These are phyloP conservation scores for Poecilia wingei DNA, from an alignment of 2,797 vertebrate genomes.

Conservation along the genomic window DNA sequence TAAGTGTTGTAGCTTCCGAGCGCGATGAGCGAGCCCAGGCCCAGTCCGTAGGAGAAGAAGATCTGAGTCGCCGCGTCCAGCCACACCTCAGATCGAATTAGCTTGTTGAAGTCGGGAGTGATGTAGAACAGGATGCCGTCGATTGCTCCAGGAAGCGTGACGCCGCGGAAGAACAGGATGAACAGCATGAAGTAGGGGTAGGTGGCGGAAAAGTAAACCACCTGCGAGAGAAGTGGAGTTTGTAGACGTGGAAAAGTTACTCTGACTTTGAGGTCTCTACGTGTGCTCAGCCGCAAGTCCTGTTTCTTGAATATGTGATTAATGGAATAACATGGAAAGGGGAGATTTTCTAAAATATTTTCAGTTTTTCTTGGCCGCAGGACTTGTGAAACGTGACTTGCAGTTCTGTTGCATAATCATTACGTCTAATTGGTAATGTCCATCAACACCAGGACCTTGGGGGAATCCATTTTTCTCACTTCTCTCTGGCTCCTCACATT, in stretches of 20 bases:
- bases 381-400: conserved; percentile 31
- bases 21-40: conserved; percentile 90
- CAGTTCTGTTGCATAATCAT: conserved; percentile 57
- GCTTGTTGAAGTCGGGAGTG: conserved; percentile 90
- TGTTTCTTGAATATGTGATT: conserved; percentile 11
- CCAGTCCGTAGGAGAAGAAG: conserved; percentile 93
- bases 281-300: conserved; percentile 8
- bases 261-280: not conserved
- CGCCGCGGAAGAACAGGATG: conserved; percentile 90
- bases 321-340: conserved; percentile 13
- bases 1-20: conserved; percentile 92
- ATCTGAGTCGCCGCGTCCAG: conserved; percentile 94
- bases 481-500: conserved; percentile 58
- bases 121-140: conserved; percentile 92
- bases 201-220: conserved; percentile 94
- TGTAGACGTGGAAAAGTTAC: not conserved
- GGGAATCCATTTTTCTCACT: conserved; percentile 56
- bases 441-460: conserved; percentile 48
- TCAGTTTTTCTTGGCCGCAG: conserved; percentile 22
- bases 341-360: conserved; percentile 22
- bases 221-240: conserved; percentile 66
- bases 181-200: conserved; percentile 94
- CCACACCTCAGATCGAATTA: conserved; percentile 90
- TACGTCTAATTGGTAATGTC: conserved; percentile 68
- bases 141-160: conserved; percentile 89